phyloP scores from a whole-genome alignment of 2,888 invertebrate genomes.

The Drosophila ustulata region DNA sequence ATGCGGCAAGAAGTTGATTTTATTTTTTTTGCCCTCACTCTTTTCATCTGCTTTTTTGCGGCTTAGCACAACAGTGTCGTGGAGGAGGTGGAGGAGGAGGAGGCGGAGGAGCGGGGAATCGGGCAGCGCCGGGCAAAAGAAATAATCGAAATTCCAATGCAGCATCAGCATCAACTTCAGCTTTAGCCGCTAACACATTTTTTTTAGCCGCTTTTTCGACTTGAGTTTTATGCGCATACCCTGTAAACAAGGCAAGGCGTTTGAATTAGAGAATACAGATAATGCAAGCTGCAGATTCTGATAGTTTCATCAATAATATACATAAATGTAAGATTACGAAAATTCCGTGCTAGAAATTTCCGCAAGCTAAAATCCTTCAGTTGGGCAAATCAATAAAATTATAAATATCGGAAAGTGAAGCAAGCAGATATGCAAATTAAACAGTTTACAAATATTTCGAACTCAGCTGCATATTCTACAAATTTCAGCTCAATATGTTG shows the following conservation, averaged over 20 bases:
- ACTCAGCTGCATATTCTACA: neutral
- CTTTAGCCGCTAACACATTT: slow-evolving; percentile 6
- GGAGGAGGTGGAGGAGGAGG: too few relatives aligned
- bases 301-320: neutral
- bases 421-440: too few relatives aligned
- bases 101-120: neutral
- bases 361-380: too few relatives aligned
- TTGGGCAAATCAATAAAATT: too few relatives aligned
- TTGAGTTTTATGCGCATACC: slow-evolving; percentile 17
- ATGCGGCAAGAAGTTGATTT: slow-evolving; percentile 69
- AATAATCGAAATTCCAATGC: slow-evolving; percentile 78
- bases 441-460: too few relatives aligned
- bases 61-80: slow-evolving; percentile 49
- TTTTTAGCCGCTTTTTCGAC: neutral
- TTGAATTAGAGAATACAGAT: too few relatives aligned
- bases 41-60: slow-evolving; percentile 55
- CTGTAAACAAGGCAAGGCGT: slow-evolving; percentile 1
- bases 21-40: slow-evolving; percentile 2
- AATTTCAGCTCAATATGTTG: neutral
- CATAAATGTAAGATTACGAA: too few relatives aligned
- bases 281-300: neutral
- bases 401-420: too few relatives aligned
- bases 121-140: slow-evolving; percentile 16
- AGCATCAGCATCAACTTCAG: slow-evolving; percentile 40
- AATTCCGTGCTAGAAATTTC: neutral